Base-by-base conservation (phyloP, 2,113 vertebrate species). In the Hiodon alosoides region DNA sequence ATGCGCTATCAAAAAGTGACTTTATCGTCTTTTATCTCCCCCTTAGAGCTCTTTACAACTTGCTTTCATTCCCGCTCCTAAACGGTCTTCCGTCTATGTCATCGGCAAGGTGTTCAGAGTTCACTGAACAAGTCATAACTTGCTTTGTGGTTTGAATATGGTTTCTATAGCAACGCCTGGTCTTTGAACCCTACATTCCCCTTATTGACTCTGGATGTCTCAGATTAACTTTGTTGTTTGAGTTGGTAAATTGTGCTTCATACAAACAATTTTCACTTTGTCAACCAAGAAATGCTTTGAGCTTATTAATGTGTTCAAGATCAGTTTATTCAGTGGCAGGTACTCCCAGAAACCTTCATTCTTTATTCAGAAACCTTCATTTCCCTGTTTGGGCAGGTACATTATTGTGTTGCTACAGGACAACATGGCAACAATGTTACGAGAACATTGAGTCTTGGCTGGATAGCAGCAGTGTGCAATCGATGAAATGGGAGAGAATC, bases 211-310 rank as follows among this genome's bases (percentile, higher is more conserved):
- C 7, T 67, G 64, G 54, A 59, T 7, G 65, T 75, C 73, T 75
- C 73, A 11, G 73, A 75, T 75, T 75, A 75, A 75, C 65, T 68
- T 74, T 68, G 53, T 46, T 75, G 6, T 75, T 68, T 75, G 73
- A 67, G 2, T 17, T 59, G 17, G 73, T 75, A 50, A 68, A 67
- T 75, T 13, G 14, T 57, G 13, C 65, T 75, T 47, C 59, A 54
- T 48, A 31, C 72, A 75, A 67, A 68, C 65, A 68, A 48, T 66
- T 60, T 67, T 47, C 4, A 47, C 47, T 3, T 67, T 68, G 47
- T 58, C 73, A 13, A 11, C 53, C 4, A 11, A 58, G 60, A 69
- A 48, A 31, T 31, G 31, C 31, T 31, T 31, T 31, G 31, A 31
- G 31, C 31, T 31, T 31, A 31, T 31, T 31, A 31, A 31, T 31